Evolutionary conservation across 2,113 vertebrate genomes (phyloP).

Genomic region (Helogale parvula): DNA sequence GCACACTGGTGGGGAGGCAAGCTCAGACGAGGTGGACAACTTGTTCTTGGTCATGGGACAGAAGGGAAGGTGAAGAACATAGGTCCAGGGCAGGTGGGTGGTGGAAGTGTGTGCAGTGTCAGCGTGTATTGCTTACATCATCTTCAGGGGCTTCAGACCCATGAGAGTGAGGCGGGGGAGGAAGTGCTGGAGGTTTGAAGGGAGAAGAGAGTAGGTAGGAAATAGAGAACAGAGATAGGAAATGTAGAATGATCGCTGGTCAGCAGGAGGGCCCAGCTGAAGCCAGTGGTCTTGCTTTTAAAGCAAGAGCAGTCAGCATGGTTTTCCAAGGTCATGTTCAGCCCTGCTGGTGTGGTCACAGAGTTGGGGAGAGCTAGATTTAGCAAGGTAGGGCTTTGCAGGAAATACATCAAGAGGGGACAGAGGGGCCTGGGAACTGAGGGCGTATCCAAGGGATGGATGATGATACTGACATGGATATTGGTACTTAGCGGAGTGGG

Average conservation of each 20-base stretch:
- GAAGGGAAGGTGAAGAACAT: not conserved
- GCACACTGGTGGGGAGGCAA: fast-evolving
- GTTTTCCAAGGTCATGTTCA: not conserved
- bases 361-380: not conserved
- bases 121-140: not conserved
- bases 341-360: not conserved
- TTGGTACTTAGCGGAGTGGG: not conserved
- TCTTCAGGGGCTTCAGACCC: not conserved
- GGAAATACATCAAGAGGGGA: not conserved
- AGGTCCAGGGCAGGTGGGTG: not conserved
- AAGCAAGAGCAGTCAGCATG: not conserved
- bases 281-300: not conserved
- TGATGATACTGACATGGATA: too few species aligned
- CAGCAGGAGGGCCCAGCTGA: not conserved
- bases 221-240: not conserved
- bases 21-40: not conserved
- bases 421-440: not conserved
- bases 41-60: not conserved
- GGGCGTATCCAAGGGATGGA: not conserved
- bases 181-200: not conserved
- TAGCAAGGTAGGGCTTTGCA: not conserved
- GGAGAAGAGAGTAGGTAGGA: not conserved
- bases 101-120: not conserved
- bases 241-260: too few species aligned
- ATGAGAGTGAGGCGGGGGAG: not conserved